phyloP scores from a whole-genome alignment of 2,888 invertebrate genomes.

The Hydropsyche betteni region DNA sequence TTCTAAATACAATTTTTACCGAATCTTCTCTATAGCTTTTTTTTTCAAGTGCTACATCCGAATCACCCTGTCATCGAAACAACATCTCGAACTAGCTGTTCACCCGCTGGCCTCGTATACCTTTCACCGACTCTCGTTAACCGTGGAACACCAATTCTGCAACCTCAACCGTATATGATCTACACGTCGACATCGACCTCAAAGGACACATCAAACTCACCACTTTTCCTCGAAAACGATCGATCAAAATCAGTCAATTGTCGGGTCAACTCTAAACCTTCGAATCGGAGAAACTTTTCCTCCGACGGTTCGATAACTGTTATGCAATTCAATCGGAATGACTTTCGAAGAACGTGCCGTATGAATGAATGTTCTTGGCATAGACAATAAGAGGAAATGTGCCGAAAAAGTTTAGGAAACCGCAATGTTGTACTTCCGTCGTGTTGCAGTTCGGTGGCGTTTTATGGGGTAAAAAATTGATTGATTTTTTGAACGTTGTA shows the following conservation, averaged over 20 bases:
- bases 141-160: slow-evolving; percentile 27
- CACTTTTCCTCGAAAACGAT: too few species aligned
- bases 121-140: slow-evolving; percentile 39
- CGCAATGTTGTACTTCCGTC: too few species aligned
- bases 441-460: too few species aligned
- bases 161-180: slow-evolving; percentile 15
- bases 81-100: slow-evolving; percentile 31
- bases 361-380: too few species aligned
- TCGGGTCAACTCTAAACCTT: neutral
- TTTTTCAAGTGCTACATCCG: slow-evolving; percentile 20
- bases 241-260: neutral
- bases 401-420: too few species aligned
- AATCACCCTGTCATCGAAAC: slow-evolving; percentile 23
- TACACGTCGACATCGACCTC: slow-evolving; percentile 9
- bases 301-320: neutral
- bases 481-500: too few species aligned
- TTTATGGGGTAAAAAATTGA: too few species aligned
- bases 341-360: neutral
- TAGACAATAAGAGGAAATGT: too few species aligned
- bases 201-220: slow-evolving; percentile 22
- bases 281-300: neutral
- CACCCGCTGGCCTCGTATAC: slow-evolving; percentile 37
- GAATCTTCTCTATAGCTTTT: neutral
- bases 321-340: neutral
- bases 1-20: too few species aligned